Percentiles rank a stretch among this genome's conserved stretches.
phyloP scores from a whole-genome alignment of 2,113 vertebrate genomes.

The Dissostichus mawsoni region DNA sequence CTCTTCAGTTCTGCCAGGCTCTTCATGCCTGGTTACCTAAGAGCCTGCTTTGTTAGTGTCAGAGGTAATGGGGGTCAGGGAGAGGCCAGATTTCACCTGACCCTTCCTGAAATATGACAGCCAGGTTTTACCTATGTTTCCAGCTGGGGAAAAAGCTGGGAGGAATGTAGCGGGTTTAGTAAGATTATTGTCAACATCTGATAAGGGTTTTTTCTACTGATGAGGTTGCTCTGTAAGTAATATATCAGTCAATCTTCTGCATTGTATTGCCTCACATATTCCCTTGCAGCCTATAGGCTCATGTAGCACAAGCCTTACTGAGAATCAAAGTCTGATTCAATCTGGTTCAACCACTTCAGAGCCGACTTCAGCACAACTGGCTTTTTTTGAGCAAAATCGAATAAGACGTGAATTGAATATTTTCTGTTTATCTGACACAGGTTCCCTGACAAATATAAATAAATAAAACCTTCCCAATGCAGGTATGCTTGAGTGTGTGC shows the following conservation, averaged over 20 bases:
- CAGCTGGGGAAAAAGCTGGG: constrained; percentile 12
- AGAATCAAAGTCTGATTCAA: constrained; percentile 69
- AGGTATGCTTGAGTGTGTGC: constrained; percentile 84
- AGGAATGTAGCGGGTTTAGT: neutral
- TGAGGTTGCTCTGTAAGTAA: constrained; percentile 44
- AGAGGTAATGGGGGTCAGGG: constrained; percentile 72
- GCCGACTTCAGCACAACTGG: constrained; percentile 69
- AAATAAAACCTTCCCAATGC: constrained; percentile 83
- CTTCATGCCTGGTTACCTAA: constrained; percentile 81
- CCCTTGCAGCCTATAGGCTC: constrained; percentile 35
- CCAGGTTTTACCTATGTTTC: constrained; percentile 52
- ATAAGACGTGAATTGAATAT: constrained; percentile 83
- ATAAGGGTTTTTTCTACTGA: constrained; percentile 47
- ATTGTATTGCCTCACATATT: constrained; percentile 30
- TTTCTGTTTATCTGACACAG: constrained; percentile 81
- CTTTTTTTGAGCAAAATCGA: constrained; percentile 80
- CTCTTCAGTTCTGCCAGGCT: constrained; percentile 61
- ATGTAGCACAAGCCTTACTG: constrained; percentile 28
- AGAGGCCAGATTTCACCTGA: constrained; percentile 71
- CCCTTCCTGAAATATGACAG: constrained; percentile 65
- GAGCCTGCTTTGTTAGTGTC: constrained; percentile 75
- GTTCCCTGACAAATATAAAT: constrained; percentile 83
- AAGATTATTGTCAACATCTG: constrained; percentile 21
- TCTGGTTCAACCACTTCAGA: constrained; percentile 64
- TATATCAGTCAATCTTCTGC: constrained; percentile 41